Evolutionary conservation across 1,140 invertebrate species (phyloP).

Genomic region (Zaprionus kolodkinae): DNA sequence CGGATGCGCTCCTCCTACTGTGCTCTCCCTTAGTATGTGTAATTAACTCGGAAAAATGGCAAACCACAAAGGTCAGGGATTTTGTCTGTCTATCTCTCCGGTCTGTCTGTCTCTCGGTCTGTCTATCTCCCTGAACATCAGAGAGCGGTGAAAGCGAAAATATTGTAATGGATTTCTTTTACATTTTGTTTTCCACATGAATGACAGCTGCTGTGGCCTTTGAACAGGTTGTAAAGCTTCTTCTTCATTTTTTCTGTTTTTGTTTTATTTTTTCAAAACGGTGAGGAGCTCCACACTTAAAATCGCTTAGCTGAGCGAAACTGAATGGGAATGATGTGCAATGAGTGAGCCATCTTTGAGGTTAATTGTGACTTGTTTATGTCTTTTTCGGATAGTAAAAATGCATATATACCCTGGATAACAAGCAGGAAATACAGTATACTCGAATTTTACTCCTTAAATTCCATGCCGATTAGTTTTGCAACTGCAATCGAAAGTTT

Average conservation of each 20-base stretch:
- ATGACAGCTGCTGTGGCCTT: slow-evolving; percentile 30
- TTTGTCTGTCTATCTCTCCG: slow-evolving; percentile 30
- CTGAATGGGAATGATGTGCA: slow-evolving; percentile 19
- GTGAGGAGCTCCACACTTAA: background rate
- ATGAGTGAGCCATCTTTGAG: background rate
- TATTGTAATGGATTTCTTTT: slow-evolving; percentile 54
- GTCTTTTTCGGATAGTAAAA: background rate
- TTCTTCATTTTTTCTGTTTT: background rate
- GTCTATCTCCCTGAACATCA: background rate
- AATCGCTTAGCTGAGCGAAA: background rate
- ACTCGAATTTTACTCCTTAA: no score
- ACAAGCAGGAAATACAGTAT: no score
- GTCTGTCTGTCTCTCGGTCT: no score
- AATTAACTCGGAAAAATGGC: slow-evolving; percentile 60
- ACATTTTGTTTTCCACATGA: slow-evolving; percentile 49
- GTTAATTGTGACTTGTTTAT: background rate
- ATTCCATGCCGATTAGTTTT: no score
- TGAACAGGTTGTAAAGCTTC: slow-evolving; percentile 45
- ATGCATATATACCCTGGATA: background rate
- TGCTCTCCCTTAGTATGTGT: slow-evolving; percentile 35
- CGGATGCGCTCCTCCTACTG: background rate
- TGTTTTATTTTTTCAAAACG: background rate
- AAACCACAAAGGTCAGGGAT: slow-evolving; percentile 77
- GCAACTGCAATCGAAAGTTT: no score
- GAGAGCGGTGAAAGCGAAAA: slow-evolving; percentile 72